A percentile compares a stretch with the other conserved stretches of the same genome.
Evolutionary conservation across 1,140 invertebrate species (phyloP).

Genomic region (Proales similis): DNA sequence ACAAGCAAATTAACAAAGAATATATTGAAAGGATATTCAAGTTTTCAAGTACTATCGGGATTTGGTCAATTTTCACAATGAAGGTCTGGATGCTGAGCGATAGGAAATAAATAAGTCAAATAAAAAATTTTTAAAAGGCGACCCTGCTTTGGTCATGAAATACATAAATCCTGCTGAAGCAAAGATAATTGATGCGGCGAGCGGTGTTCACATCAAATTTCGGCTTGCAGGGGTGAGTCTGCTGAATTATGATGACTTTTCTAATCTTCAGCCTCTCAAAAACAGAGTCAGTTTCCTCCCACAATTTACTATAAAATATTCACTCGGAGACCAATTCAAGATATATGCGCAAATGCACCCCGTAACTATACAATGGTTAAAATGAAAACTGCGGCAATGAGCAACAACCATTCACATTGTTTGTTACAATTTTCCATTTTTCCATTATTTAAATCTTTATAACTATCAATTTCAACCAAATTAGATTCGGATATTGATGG

Average conservation of each 20-base stretch:
- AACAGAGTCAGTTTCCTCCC: conserved; percentile 50
- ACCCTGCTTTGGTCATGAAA: conserved; percentile 47
- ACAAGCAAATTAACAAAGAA: background rate
- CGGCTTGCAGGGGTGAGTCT: conserved; percentile 50
- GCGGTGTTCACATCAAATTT: conserved; percentile 50
- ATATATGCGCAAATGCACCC: conserved; percentile 52
- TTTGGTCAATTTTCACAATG: conserved; percentile 48
- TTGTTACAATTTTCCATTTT: background rate
- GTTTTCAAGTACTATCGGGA: conserved; percentile 52
- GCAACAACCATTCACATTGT: conserved; percentile 41
- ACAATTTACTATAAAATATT: conserved; percentile 55
- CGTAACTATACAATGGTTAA: conserved; percentile 50
- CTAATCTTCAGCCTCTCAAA: background rate
- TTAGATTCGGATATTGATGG: conserved; percentile 37
- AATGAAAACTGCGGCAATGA: conserved; percentile 43
- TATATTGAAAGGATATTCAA: conserved; percentile 46
- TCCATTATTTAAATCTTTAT: background rate
- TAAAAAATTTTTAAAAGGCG: conserved; percentile 43
- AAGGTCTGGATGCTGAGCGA: background rate
- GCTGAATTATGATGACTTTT: background rate
- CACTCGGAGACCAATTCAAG: conserved; percentile 51
- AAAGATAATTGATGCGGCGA: conserved; percentile 47
- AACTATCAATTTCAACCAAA: background rate
- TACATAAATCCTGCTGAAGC: conserved; percentile 53
- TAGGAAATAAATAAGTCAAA: conserved; percentile 2